Evolutionary conservation across 2,797 vertebrate genomes (phyloP), one percentile per base, ranked within the genome.

Genomic region (Danionella dracula): DNA sequence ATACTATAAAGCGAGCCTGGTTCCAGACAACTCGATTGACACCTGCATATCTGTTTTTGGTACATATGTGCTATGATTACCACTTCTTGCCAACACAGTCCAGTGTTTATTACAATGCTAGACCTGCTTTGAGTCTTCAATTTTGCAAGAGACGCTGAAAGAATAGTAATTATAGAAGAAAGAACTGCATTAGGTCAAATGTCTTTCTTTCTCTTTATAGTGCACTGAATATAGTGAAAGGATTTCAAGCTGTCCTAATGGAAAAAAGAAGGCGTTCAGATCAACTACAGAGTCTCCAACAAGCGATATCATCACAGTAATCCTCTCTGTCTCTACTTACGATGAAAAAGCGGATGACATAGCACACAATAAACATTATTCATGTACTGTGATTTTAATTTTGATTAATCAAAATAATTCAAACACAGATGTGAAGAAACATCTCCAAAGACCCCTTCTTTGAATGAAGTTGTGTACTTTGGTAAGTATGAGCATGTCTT

Each of bases 261-360:
- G 37, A 32, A 29, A 37, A 49, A 35, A 51, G 11, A 16, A 48
- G 61, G 17, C 31, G 29, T 62, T 70, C 44, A 58, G 51, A 70
- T 76, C 48, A 57, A 76, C 69, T 72, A 66, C 41, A 38, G 60
- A 51, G 27, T 17, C 55, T 60, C 13, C 8, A 53, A 68, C 35
- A 49, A 58, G 72, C 60, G 58, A 49, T 57, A 72, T 67, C 62
- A 67, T 55, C 49, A 42, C 32, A 42, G 42, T 42, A 32, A 38
- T 40, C 48, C 21, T 17, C 66, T 35, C 68, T 31, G 73, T 64
- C 67, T 66, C 79, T 79, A 78, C 78, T 82, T 77, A 80, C 81
- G 81, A 77, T 69, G 76, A 69, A 61, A 78, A 61, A 81, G 79
- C 81, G 82, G 85, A 85, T 85, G 82, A 87, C 82, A 78, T 76